Evolutionary conservation across 2,113 vertebrate genomes (phyloP), one percentile per base, ranked within the genome.

Genomic region (Thamnophis sirtalis): DNA sequence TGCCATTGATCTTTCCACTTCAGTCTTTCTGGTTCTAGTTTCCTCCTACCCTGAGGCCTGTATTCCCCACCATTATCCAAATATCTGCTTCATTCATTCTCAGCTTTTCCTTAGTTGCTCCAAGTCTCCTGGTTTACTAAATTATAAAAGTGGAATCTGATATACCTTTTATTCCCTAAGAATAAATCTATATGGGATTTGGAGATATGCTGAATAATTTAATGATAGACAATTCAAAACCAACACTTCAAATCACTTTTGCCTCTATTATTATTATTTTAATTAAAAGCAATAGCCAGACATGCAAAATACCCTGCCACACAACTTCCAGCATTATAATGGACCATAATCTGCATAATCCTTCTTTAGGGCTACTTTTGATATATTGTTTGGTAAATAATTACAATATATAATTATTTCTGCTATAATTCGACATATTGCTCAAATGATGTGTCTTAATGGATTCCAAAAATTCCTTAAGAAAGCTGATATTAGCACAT

Each of bases 381-480:
- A 58, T 58, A 58, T 49, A 55, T 54, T 86, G 21, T 91, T 56
- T 26, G 85, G 43, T 56, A 9, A 54, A 28, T 38, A 49, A 90
- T n/a, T 28, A 58, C 4, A 60, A 86, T n/a, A 49, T 10, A 86
- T 21, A 0, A 48, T n/a, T 86, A 43, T 58, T 50, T 55, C 89
- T 90, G 51, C 21, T 90, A 3, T 26, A 6, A 38, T 22, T 28
- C 56, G 5, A 89, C 22, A 24, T 43, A 56, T 90, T 33, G 68
- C 51, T 13, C 9, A 55, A 4, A 26, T n/a, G 17, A 43, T 80
- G 17, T 22, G 54, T 26, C 84, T 88, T 92, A 92, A 9, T 24
- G 1, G 5, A 85, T 17, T 94, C 68, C n/a, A 93, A 90, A 92
- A 92, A 94, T 50, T 90, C 89, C 93, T 24, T 56, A 49, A 43